Base-by-base conservation (phyloP, 2,797 vertebrate species). In the Neostethus bicornis region DNA sequence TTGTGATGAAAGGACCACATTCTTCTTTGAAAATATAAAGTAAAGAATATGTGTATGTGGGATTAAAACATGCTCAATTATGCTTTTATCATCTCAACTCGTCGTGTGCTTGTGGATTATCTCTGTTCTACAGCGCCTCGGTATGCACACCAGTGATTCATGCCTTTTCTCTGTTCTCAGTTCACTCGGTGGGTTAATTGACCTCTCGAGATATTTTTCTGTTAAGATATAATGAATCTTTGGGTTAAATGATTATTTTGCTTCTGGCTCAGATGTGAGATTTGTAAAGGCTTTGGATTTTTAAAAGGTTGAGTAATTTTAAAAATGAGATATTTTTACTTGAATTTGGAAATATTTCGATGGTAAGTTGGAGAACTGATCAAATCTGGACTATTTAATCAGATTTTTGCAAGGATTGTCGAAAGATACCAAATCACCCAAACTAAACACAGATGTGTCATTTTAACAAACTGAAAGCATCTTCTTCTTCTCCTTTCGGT, bases 141-240 rank as follows among this genome's bases (percentile, higher is more conserved):
- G 28, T 24, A 16, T 56, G 34, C 29, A 44, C 13, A 21, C 14
- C 34, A 42, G 38, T 25, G 44, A 23, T 38, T 24, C 21, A 14
- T 25, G 47, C 41, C 41, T 53, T 37, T 66, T 54, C 61, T 54
- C 39, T 42, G 43, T 46, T 74, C 45, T 70, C 25, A 37, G 67
- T 77, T 85, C 66, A 84, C 66, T 56, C 65, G 14, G 9, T 0
- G 51, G 73, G 79, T 79, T 87, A 88, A 86, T 87, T 87, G 81
- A 86, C 75, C 85, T 68, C 80, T 32, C 19, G 83, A 77, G 76
- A 86, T 13, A 4, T 38, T 45, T 57, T 34, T 56, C 55, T 79
- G 37, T 9, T 34, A 34, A 12, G 63, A 61, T 61, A 52, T 83
- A 74, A 86, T 64, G 63, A 84, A 80, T 28, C 45, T 71, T 46